A percentile compares a stretch with the other conserved stretches of the same genome.
Evolutionary conservation across 37 sponge, comb jelly and placozoan genomes (phyloP).

Genomic region (Aplysina aerophoba): DNA sequence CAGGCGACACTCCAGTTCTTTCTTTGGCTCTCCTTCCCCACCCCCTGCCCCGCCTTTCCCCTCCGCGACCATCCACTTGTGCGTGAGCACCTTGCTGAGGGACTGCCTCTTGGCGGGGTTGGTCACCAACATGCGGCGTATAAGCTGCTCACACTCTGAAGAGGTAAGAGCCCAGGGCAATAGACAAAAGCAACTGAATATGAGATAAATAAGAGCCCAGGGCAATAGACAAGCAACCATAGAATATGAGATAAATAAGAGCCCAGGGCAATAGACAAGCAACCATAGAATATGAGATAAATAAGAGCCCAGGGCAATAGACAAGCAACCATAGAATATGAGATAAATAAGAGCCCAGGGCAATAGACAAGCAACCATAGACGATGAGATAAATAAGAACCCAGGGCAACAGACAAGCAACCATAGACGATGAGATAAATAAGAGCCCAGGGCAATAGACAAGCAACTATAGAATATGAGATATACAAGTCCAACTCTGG

Average conservation of each 20-base stretch:
- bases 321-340: constrained; percentile 18
- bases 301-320: background rate
- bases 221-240: background rate
- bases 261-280: too few relatives aligned
- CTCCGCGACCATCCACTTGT: constrained; percentile 75
- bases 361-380: too few relatives aligned
- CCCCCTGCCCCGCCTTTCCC: background rate
- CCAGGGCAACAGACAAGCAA: too few relatives aligned
- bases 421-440: too few relatives aligned
- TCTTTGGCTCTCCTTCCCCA: background rate
- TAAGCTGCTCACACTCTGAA: constrained; percentile 80
- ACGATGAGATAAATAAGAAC: too few relatives aligned
- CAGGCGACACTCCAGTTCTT: constrained; percentile 21
- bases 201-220: background rate
- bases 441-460: too few relatives aligned
- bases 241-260: background rate
- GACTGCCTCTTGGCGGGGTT: constrained; percentile 73
- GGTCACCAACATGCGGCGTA: constrained; percentile 83
- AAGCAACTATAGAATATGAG: background rate
- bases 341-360: background rate
- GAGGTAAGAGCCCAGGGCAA: background rate
- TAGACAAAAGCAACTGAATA: background rate
- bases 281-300: too few relatives aligned
- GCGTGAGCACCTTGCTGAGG: constrained; percentile 71
- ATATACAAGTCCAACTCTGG: too few relatives aligned